Conservation (phyloP, 2,113 vertebrate species). For the Thalassoma bifasciatum region DNA sequence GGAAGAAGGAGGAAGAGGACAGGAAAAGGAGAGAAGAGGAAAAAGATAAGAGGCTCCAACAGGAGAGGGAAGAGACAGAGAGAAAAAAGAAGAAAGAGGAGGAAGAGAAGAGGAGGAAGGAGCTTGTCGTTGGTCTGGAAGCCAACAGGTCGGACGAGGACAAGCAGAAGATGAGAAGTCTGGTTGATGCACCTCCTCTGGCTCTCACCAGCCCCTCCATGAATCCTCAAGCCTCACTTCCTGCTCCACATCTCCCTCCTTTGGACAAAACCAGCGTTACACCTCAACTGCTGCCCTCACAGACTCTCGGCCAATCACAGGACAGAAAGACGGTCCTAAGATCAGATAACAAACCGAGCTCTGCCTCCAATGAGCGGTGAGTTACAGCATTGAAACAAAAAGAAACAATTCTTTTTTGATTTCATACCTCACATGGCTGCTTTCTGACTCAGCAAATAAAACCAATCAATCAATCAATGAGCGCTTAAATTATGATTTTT, state of each 20-base stretch:
- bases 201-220: background rate
- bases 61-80: conserved; percentile 10
- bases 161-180: conserved; percentile 69
- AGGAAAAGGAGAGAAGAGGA: background rate
- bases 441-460: conserved; percentile 24
- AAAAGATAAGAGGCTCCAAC: conserved; percentile 9
- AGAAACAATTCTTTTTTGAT: background rate
- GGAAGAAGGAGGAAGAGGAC: background rate
- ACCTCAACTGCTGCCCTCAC: background rate
- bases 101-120: conserved; percentile 24
- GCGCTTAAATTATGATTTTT: no score
- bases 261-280: conserved; percentile 12
- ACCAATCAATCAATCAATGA: conserved; percentile 3
- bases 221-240: background rate
- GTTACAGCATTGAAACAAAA: conserved; percentile 37
- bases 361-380: conserved; percentile 63
- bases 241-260: conserved; percentile 39
- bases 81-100: conserved; percentile 13
- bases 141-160: conserved; percentile 77
- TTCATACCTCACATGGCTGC: background rate
- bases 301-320: conserved; percentile 31
- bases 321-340: conserved; percentile 18
- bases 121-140: conserved; percentile 27
- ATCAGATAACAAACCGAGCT: conserved; percentile 19
- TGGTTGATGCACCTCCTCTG: no score